Base-by-base conservation (phyloP, 1,140 invertebrate species). In the Temnothorax curvispinosus region DNA sequence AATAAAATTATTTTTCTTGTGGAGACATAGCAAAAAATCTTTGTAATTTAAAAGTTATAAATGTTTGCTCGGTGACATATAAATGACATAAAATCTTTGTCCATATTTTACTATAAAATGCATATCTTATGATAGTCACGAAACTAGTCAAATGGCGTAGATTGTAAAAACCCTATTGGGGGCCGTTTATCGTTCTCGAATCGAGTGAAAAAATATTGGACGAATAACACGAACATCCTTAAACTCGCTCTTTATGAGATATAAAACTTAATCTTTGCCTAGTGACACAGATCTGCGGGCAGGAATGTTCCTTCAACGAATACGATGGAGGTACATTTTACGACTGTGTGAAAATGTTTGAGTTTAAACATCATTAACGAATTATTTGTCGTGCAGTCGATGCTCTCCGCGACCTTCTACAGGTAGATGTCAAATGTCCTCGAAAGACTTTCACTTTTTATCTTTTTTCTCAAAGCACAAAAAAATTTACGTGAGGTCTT, bases 211-310 rank as follows among this genome's bases (percentile, higher is more conserved):
- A 47, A 47, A 32, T 35, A 27, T 5, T 69, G 13, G 1, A 62
- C 47, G 9, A 21, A 6, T 60, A 47, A 76, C 65, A 62, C 47
- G 9, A 21, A 6, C 54, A 47, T 85, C 74, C 72, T 27, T 32
- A n/a, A 64, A 69, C 54, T 72, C 32, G 32, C 56, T 54, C 32
- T 62, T 56, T 18, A 41, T 5, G 21, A 58, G 27, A 52, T 8
- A 18, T 27, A 84, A 75, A 60, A 52, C 15, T 50, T 5, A 35
- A 89, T 81, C 78, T 89, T 89, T 81, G 9, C 76, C 88, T 54
- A 87, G 62, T 90, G 89, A 78, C 88, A 90, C 77, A 75, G 58
- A 89, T 87, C 54, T 15, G 7, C 38, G 13, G 27, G 3, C n/a
- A 41, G 54, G 35, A 69, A 41, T 38, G 58, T 65, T 35, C 7